A percentile compares a stretch with the other conserved stretches of the same genome.
These are phyloP conservation scores for Notodonta ziczac DNA, from an alignment of 2,888 invertebrate species.

Conservation along the genomic window DNA sequence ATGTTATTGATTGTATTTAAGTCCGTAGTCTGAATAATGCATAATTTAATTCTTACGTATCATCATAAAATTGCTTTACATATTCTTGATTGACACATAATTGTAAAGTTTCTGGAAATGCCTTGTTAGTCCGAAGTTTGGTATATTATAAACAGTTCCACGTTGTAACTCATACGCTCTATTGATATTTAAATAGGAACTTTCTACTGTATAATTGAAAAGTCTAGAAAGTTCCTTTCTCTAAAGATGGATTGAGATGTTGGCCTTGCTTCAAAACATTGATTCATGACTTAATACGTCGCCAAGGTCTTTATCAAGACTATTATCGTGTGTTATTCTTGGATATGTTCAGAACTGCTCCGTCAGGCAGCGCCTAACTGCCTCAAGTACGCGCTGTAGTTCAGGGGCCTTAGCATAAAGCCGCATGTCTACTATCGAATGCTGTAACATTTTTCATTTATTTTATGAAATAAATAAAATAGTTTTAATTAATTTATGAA, in stretches of 20 bases:
- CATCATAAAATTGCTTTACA: constrained; percentile 8
- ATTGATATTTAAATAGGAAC: constrained; percentile 5
- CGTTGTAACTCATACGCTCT: constrained; percentile 2
- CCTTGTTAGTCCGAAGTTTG: neutral
- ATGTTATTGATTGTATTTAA: neutral
- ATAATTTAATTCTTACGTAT: neutral
- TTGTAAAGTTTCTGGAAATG: constrained; percentile 6
- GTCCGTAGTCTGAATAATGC: neutral
- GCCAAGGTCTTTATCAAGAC: constrained; percentile 7
- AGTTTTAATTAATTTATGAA: neutral
- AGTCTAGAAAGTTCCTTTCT: constrained; percentile 8
- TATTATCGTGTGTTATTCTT: constrained; percentile 11
- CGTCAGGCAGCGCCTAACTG: constrained; percentile 9
- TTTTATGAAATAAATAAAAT: neutral
- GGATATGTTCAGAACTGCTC: constrained; percentile 8
- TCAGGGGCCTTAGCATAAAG: constrained; percentile 8
- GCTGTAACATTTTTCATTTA: neutral
- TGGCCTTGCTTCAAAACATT: constrained; percentile 7
- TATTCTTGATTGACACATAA: constrained; percentile 13
- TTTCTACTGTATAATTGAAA: constrained; percentile 5
- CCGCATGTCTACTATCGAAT: neutral
- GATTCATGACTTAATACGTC: constrained; percentile 6
- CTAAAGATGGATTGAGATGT: constrained; percentile 1
- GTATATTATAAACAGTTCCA: neutral
- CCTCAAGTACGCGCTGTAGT: constrained; percentile 7